phyloP scores from a whole-genome alignment of 1,140 invertebrate species.

The Zaprionus tsacasi region DNA sequence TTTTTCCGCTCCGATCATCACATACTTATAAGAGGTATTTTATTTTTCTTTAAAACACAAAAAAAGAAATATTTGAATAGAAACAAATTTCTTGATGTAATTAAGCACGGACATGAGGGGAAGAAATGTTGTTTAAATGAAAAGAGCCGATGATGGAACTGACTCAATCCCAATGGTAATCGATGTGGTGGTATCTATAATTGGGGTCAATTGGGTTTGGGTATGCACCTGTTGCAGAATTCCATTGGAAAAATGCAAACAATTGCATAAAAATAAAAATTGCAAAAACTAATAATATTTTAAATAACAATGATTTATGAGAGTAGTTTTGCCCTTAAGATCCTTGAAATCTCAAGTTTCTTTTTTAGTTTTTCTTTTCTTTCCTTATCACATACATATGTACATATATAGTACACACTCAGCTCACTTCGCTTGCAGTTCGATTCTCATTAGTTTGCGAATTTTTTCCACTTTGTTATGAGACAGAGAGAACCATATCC shows the following conservation, averaged over 20 bases:
- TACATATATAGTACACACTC: too few relatives aligned
- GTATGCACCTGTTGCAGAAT: slow-evolving; percentile 4
- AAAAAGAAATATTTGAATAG: slow-evolving; percentile 8
- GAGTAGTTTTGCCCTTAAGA: neutral
- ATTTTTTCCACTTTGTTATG: slow-evolving; percentile 9
- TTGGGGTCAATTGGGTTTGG: neutral
- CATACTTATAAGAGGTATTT: slow-evolving; percentile 17
- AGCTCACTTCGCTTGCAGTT: neutral
- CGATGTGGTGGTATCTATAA: neutral
- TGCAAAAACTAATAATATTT: too few relatives aligned
- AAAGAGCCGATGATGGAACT: neutral
- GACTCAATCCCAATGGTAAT: neutral
- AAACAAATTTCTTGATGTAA: slow-evolving; percentile 5
- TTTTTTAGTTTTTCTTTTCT: too few relatives aligned
- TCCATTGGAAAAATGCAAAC: too few relatives aligned
- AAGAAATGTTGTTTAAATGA: slow-evolving; percentile 2
- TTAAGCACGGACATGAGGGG: neutral
- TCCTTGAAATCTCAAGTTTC: neutral
- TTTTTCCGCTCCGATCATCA: slow-evolving; percentile 14
- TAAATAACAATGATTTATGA: too few relatives aligned
- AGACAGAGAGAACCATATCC: slow-evolving; percentile 7
- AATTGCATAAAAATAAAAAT: too few relatives aligned
- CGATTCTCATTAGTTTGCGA: slow-evolving; percentile 18
- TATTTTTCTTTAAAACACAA: slow-evolving; percentile 17
- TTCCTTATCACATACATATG: too few relatives aligned